Base-by-base conservation (phyloP, 2,888 invertebrate genomes). In the Acleris literana region DNA sequence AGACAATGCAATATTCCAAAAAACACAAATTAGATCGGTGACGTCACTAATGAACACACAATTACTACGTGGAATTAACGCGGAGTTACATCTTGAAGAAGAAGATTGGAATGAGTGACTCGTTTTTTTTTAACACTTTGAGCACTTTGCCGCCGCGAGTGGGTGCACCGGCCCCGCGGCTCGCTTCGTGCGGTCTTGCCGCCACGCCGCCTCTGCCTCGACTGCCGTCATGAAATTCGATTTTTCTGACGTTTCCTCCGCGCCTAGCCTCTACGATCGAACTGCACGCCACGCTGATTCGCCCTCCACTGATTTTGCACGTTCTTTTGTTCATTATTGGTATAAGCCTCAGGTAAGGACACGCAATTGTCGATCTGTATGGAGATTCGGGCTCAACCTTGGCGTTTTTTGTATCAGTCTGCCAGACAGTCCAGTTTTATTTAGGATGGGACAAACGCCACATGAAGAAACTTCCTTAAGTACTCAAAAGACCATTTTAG, bases 201-300 rank as follows among this genome's bases (percentile, higher is more conserved):
- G 88, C 88, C 89, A 82, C 92, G 92, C 90, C 92, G 90, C 89
- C 90, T 87, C 81, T 83, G 78, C 84, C 84, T 83, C 90, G 89
- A 92, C 92, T 92, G 92, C 85, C 90, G 90, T 82, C 89, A 87
- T 89, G 90, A 87, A 90, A 90, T 92, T 92, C 92, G 92, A 92
- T 92, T 92, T 92, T 91, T 88, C 90, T 90, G 90, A 90, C 91
- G 88, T 91, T 90, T 92, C 90, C 91, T 90, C 92, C 92, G 90
- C 92, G 88, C 92, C 92, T 92, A 86, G 84, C 81, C 82, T 80
- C 86, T 83, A 82, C 92, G 92, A 92, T 92, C 92, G 92, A 92
- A 92, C 84, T 90, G 89, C 90, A 92, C 88, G 90, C 86, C 83
- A 88, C 82, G 80, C 83, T 83, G 78, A 81, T 80, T 81, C 77